Percentiles rank a stretch among this genome's conserved stretches.
phyloP scores from a whole-genome alignment of 2,888 invertebrate species.

The Oxytorus armatus region DNA sequence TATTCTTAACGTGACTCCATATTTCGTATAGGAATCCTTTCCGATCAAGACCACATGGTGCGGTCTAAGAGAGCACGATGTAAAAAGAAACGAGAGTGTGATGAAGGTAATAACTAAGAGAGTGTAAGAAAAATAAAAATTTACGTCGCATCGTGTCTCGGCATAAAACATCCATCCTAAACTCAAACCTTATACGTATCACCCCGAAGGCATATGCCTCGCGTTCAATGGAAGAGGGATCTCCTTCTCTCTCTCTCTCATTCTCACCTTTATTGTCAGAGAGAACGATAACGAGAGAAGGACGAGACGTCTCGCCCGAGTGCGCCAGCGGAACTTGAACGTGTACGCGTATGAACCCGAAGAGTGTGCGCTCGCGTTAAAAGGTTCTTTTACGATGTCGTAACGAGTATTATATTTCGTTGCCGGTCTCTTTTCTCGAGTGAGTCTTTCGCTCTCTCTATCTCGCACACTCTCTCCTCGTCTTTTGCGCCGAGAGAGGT shows the following conservation, averaged over 20 bases:
- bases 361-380: constrained; percentile 74
- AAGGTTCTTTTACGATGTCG: constrained; percentile 81
- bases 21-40: not conserved
- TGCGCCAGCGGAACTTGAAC: constrained; percentile 57
- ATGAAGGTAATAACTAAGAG: constrained; percentile 59
- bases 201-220: constrained; percentile 53
- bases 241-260: constrained; percentile 35
- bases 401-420: constrained; percentile 77
- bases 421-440: constrained; percentile 57
- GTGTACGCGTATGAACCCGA: constrained; percentile 59
- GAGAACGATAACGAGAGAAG: constrained; percentile 39
- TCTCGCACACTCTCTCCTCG: constrained; percentile 27
- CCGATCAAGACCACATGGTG: constrained; percentile 6
- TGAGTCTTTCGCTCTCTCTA: constrained; percentile 10
- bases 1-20: not conserved
- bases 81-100: constrained; percentile 50
- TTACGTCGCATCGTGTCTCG: constrained; percentile 56
- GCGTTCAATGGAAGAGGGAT: constrained; percentile 20
- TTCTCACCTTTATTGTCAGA: constrained; percentile 46
- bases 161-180: constrained; percentile 66
- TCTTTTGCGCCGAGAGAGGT: constrained; percentile 71
- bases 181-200: constrained; percentile 40
- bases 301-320: constrained; percentile 49
- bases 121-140: constrained; percentile 65
- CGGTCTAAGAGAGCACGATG: constrained; percentile 15